Base-by-base conservation (phyloP, 2,888 invertebrate genomes). In the Volucella inflata region DNA sequence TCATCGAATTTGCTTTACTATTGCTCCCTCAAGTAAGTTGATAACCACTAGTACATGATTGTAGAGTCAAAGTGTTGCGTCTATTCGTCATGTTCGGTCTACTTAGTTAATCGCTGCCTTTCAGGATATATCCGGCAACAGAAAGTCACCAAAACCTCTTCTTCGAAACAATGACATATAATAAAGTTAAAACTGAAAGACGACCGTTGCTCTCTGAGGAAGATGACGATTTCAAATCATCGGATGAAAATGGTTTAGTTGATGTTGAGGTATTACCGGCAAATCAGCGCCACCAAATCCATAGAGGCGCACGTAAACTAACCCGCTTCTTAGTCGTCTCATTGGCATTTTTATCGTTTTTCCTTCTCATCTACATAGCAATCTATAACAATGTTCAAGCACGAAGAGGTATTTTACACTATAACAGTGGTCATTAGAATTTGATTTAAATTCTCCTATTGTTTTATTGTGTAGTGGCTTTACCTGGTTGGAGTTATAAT, bases 401-500 rank as follows among this genome's bases (percentile, higher is more conserved):
- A 64, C 88, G 91, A 42, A 89, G 89, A 77, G 89, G 91, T 92
- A 87, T 88, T 44, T 12, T 16, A 44, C 14, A 11, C 48, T 9
- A 50, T n/a, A 10, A 16, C 64, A 62, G 12, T 51, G 40, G n/a
- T 62, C 38, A n/a, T 38, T 38, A 60, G 36, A 8, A 12, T 36
- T 17, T 44, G 9, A 16, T 3, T 38, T 42, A 4, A 38, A 10
- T 64, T 17, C 17, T 16, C 10, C n/a, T 46, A 9, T 74, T 12
- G n/a, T 36, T 55, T 60, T 62, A 42, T 36, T 55, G 87, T 90
- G 91, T 90, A 92, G 94, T 93, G 87, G 92, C 93, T 75, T 91
- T 93, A 89, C 93, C 93, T 80, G 96, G 96, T 53, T 97, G 97
- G 97, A 93, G 95, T n/a, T 93, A 93, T 62, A 95, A 96, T 89